Percentiles rank a stretch among this genome's conserved stretches.
Evolutionary conservation across 2,113 vertebrate species (phyloP).

Genomic region (Erythrolamprus reginae): DNA sequence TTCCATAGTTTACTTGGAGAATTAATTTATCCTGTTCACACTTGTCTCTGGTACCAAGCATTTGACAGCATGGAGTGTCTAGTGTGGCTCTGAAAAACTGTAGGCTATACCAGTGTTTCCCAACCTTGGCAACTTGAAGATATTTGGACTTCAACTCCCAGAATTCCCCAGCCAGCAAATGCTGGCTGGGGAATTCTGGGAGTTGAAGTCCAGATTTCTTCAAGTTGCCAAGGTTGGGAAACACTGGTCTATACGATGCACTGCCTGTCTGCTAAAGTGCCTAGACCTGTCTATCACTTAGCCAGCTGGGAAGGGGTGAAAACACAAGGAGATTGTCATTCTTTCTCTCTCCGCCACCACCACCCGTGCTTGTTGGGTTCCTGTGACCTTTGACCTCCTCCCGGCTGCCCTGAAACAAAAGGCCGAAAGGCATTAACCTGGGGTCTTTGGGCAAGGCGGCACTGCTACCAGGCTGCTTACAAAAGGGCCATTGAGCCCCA

Average conservation of each 20-base stretch:
- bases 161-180: too few relatives aligned
- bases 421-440: not conserved
- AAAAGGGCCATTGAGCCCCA: conserved; percentile 26
- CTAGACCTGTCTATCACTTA: conserved; percentile 44
- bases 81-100: not conserved
- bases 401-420: conserved; percentile 1
- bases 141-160: too few relatives aligned
- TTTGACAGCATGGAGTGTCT: not conserved
- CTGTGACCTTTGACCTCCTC: conserved; percentile 26
- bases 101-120: too few relatives aligned
- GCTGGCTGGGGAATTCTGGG: too few relatives aligned
- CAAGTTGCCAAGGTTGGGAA: too few relatives aligned
- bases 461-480: not conserved
- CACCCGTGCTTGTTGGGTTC: conserved; percentile 13
- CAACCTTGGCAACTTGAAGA: too few relatives aligned
- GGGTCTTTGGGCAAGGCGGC: not conserved
- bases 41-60: not conserved
- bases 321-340: not conserved
- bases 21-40: not conserved
- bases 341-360: too few relatives aligned
- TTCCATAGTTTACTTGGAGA: not conserved
- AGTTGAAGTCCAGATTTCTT: too few relatives aligned
- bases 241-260: too few relatives aligned
- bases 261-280: conserved; percentile 8
- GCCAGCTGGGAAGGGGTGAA: conserved; percentile 21